Base-by-base conservation (phyloP, 2,113 vertebrate genomes). In the Hippocampus abdominalis region DNA sequence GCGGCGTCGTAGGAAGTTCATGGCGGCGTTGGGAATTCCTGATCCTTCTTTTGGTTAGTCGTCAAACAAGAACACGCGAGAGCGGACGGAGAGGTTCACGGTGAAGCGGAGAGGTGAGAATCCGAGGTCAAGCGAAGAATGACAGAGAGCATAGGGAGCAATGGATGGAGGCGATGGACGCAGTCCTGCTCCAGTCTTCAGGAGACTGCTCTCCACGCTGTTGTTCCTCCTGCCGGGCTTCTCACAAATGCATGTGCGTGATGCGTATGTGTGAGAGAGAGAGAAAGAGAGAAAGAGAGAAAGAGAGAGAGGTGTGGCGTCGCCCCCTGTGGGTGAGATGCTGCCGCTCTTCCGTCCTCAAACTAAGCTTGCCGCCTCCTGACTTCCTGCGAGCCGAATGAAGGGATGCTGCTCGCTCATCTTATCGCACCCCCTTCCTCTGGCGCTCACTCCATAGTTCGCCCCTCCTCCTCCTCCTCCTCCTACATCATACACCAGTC, bases 1-100 rank as follows among this genome's bases (percentile, higher is more conserved):
- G 73, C 96, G 94, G 73, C 96, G 95, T 60, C 96, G 93, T 73
- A 98, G 94, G 94, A 96, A 98, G 93, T 98, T 96, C 96, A 98
- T 98, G 92, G 86, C 89, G 82, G 93, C 90, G 9, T 86, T 87
- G 12, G 80, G 66, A 74, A 25, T 21, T 68, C 51, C 29, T 56
- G 27, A 71, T 70, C 66, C 83, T 66, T 78, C 56, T 75, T 63
- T 74, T 65, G 39, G 74, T 61, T 10, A 64, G 32, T 46, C 66
- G 64, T 76, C 66, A 16, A 64, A 57, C 46, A 21, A 73, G 51
- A 73, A 61, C 61, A 42, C 27, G 49, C 23, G 4, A 23, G 15
- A 23, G n/a, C 39, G 23, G 72, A 27, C 49, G 48, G 66, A 59
- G 66, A 59, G 48, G 64, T 72, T 49, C 13, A 54, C 62, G 71